Evolutionary conservation across 2,113 vertebrate species (phyloP), one percentile per base, ranked within the genome.

Genomic region (Hypomesus transpacificus): DNA sequence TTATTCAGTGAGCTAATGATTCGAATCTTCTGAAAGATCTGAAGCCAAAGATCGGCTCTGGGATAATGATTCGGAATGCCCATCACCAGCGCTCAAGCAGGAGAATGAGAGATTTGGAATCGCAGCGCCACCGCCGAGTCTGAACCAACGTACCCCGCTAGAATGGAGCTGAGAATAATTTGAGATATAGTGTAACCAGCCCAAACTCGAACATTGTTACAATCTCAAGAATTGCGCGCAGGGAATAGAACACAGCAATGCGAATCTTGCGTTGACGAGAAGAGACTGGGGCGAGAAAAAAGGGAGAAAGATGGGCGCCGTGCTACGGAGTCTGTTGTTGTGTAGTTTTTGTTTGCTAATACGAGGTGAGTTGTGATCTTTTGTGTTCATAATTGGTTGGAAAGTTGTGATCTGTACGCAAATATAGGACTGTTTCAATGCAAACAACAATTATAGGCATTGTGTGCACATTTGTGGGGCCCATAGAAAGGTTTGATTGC

Each of bases 221-320:
- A 61, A 24, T 34, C 17, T 21, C 26, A 56, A 24, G 20, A 2
- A 68, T 76, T 69, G 60, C 24, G 51, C 8, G 58, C 4, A 71
- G 66, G 76, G 66, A 73, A 63, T 69, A 70, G 72, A 72, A 82
- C 74, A 79, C 84, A 72, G 80, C 80, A 66, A 89, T 89, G 91
- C 82, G 84, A 80, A 66, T 26, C 7, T 72, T 52, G 82, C 88
- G 88, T 75, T 91, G 88, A 91, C 73, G 31, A 73, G 76, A 24
- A 71, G 86, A 80, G 70, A 70, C 82, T 65, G 87, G 83, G 83
- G 85, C 75, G 51, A 68, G 75, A 74, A 77, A 85, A 85, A 63
- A 76, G 83, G 77, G 77, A 87, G 77, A n/a, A 95, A 92, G 90
- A 96, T 96, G 96, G 93, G 93, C 83, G 93, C 92, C 91, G 92